Evolutionary conservation across 2,888 invertebrate genomes (phyloP).

Genomic region (Metellina segmentata): DNA sequence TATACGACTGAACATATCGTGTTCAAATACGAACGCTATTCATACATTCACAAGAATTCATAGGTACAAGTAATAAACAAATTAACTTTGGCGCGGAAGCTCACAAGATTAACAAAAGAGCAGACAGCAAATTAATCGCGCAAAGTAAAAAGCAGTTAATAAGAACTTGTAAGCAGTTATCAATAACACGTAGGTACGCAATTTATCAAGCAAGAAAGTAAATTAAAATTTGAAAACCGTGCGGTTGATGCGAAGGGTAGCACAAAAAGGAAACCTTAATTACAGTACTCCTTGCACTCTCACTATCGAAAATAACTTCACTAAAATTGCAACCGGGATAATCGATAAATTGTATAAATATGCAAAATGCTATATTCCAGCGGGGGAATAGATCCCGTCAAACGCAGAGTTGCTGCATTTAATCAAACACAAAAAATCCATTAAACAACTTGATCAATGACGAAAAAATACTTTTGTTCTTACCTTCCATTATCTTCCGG

Average conservation of each 20-base stretch:
- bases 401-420: slow-evolving; percentile 57
- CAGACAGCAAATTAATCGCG: slow-evolving; percentile 3
- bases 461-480: slow-evolving; percentile 33
- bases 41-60: neutral
- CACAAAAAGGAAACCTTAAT: slow-evolving; percentile 36
- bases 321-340: slow-evolving; percentile 35
- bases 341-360: slow-evolving; percentile 64
- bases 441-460: slow-evolving; percentile 67
- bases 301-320: slow-evolving; percentile 46
- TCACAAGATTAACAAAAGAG: neutral
- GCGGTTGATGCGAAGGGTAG: neutral
- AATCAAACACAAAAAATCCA: slow-evolving; percentile 71
- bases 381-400: slow-evolving; percentile 41
- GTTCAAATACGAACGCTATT: neutral
- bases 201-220: slow-evolving; percentile 21
- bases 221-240: slow-evolving; percentile 31
- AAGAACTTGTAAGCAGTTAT: neutral
- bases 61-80: neutral
- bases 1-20: neutral
- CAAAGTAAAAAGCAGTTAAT: slow-evolving; percentile 12
- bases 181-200: slow-evolving; percentile 18
- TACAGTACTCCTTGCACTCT: slow-evolving; percentile 11
- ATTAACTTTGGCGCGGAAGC: neutral
- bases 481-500: slow-evolving; percentile 75
- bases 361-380: slow-evolving; percentile 53